These are phyloP conservation scores for Agrotis segetum DNA, from an alignment of 2,888 invertebrate species.

Conservation along the genomic window DNA sequence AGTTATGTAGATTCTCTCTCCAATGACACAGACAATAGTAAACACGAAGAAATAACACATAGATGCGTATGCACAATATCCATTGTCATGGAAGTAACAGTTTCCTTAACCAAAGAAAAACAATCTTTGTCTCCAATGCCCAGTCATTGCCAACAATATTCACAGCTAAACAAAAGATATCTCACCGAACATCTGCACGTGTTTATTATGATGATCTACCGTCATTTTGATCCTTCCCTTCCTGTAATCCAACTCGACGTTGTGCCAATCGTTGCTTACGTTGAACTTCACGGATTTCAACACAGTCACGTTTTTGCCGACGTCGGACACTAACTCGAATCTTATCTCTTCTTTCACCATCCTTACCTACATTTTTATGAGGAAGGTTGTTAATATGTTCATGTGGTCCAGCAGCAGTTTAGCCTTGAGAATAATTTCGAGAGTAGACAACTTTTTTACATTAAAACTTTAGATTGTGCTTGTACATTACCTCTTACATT, in stretches of 20 bases:
- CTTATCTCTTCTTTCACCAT: conserved; percentile 96
- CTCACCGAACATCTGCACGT: conserved; percentile 92
- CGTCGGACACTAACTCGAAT: conserved; percentile 95
- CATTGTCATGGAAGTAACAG: not conserved
- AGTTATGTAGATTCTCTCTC: not conserved
- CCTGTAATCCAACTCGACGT: conserved; percentile 94
- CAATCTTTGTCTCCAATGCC: conserved; percentile 14
- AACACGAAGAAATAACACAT: not conserved
- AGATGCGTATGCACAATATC: not conserved
- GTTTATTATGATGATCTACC: conserved; percentile 94
- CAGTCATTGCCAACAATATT: conserved; percentile 7
- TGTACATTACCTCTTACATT: not conserved
- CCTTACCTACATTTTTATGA: conserved; percentile 90
- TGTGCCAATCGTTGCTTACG: conserved; percentile 95
- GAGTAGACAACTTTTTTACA: not conserved
- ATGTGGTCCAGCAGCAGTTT: not conserved
- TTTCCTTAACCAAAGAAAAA: not conserved
- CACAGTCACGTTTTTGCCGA: conserved; percentile 94
- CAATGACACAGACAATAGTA: not conserved
- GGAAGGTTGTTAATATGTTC: conserved; percentile 19
- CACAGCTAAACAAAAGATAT: conserved; percentile 14
- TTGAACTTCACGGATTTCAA: conserved; percentile 96
- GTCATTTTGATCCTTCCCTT: conserved; percentile 94
- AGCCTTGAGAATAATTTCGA: conserved; percentile 22
- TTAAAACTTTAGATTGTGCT: not conserved